phyloP scores from a whole-genome alignment of 1,140 invertebrate species.

The Venustaconcha ellipsiformis region DNA sequence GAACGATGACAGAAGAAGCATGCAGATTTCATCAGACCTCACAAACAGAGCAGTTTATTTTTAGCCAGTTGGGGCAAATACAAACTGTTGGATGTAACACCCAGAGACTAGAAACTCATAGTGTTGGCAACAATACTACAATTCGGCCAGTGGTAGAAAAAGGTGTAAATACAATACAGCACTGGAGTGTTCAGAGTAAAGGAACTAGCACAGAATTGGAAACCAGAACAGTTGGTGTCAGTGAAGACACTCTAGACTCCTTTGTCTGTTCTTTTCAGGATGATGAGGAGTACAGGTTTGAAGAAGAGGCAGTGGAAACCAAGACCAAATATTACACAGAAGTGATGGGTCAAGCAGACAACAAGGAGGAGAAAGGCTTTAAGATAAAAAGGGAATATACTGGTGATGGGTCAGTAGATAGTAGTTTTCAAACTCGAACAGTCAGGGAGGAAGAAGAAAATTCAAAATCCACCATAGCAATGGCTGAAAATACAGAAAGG shows the following conservation, averaged over 20 bases:
- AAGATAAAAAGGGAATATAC: slow-evolving; percentile 27
- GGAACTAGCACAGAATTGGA: slow-evolving; percentile 37
- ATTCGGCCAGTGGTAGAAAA: slow-evolving; percentile 34
- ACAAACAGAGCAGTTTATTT: slow-evolving; percentile 59
- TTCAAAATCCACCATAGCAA: too few species aligned
- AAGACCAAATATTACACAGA: slow-evolving; percentile 27
- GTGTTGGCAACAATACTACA: slow-evolving; percentile 50
- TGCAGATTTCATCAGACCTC: slow-evolving; percentile 24
- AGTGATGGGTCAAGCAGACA: slow-evolving; percentile 12
- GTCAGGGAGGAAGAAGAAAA: too few species aligned
- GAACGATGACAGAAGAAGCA: slow-evolving; percentile 59
- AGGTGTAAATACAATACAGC: slow-evolving; percentile 30
- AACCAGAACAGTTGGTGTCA: slow-evolving; percentile 31
- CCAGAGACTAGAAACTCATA: slow-evolving; percentile 34
- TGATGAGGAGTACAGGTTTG: slow-evolving; percentile 35
- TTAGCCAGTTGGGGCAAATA: slow-evolving; percentile 53
- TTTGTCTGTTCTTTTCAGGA: slow-evolving; percentile 38
- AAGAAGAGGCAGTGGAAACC: slow-evolving; percentile 30
- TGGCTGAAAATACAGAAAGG: too few species aligned
- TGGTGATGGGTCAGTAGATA: neutral
- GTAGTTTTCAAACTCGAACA: too few species aligned
- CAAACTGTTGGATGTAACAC: slow-evolving; percentile 57
- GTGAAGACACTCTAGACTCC: slow-evolving; percentile 42
- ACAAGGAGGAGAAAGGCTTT: slow-evolving; percentile 22
- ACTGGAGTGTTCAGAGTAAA: slow-evolving; percentile 9